Base-by-base conservation (phyloP, 2,888 invertebrate species). In the Allolobophora icterica region DNA sequence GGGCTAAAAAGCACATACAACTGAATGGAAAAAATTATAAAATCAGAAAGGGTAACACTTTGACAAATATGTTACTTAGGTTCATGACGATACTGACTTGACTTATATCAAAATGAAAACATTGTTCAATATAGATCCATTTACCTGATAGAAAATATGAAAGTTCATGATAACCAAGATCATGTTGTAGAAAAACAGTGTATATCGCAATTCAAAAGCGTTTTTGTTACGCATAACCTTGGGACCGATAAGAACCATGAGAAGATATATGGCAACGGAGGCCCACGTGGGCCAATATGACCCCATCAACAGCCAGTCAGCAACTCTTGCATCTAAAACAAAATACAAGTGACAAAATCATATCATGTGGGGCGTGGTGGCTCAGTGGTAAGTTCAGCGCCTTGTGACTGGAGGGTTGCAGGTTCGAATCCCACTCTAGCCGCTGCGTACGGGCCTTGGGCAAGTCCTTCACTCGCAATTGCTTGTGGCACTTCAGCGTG, bases 221-320 rank as follows among this genome's bases (percentile, higher is more conserved):
- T 94, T 93, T 83, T 94, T 89, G 90, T 94, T 93, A 45, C 93
- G 93, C 95, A 95, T 95, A 35, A 94, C 87, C 89, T 93, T 93
- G 34, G 94, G 94, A 24, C 95, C 95, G 15, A 94, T 92, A 90
- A 92, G 93, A 30, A 95, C 94, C 24, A 94, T 93, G 45, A 94
- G 40, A 40, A 95, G 93, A 93, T 95, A 95, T n/a, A 94, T 38
- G 1, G 93, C 93, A 33, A 95, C 94, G 35, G 95, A 93, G 34
- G 92, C 91, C 45, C 95, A 92, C 0, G 95, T 95, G 2, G 95
- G 95, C 24, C 92, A 93, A 92, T 94, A 94, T n/a, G 94, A 93
- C 90, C 93, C 92, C 95, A 95, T 95, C 15, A 95, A 92, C 21
- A 94, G 93, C 95, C 95, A 95, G 92, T 95, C 93, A 52, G 93